phyloP scores from a whole-genome alignment of 2,113 vertebrate species.

The Prolemur simus region DNA sequence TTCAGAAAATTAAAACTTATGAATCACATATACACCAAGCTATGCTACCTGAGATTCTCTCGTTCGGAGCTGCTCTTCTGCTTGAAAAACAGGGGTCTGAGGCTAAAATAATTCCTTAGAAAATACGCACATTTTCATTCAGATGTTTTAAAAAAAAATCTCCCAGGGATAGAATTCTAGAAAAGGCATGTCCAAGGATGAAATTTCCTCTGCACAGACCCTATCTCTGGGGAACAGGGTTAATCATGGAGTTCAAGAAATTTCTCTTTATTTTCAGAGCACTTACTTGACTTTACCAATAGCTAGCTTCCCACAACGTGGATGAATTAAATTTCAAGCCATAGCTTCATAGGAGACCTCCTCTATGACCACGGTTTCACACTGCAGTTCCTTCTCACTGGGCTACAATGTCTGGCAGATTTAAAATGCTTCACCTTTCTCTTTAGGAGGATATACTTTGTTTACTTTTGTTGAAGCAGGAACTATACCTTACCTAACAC shows the following conservation, averaged over 20 bases:
- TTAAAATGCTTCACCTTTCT: background rate
- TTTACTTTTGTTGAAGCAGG: background rate
- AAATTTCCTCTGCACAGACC: background rate
- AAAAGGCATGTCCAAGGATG: background rate
- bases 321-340: background rate
- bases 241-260: background rate
- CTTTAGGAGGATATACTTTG: background rate
- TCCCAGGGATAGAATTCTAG: background rate
- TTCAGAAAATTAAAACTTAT: background rate
- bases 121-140: slow-evolving; percentile 23
- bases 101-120: background rate
- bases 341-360: background rate
- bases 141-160: slow-evolving; percentile 23
- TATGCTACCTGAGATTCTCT: background rate
- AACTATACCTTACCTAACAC: background rate
- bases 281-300: background rate
- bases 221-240: background rate
- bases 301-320: background rate
- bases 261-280: background rate
- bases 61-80: background rate
- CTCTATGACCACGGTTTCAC: background rate
- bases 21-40: background rate
- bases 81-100: background rate
- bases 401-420: background rate
- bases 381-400: background rate